Evolutionary conservation across 2,113 vertebrate species (phyloP), one percentile per base, ranked within the genome.

Genomic region (Epinephelus fuscoguttatus): DNA sequence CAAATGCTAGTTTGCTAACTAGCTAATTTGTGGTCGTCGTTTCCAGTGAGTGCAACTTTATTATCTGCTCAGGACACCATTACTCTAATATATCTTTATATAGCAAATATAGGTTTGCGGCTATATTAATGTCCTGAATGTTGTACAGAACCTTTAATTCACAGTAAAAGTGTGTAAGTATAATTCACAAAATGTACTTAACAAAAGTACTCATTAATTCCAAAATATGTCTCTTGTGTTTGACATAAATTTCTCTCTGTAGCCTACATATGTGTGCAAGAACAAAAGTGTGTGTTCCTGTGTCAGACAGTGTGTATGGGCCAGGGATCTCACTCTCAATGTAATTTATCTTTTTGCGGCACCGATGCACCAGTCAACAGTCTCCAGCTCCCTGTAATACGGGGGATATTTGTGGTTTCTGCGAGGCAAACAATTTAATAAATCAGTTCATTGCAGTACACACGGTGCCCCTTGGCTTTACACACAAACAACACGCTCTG

Each of bases 361-460:
- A 71, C 55, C 21, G 56, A 78, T 82, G 75, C 70, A 82, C 67
- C 81, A 86, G 45, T 89, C 86, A 79, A 85, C 89, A 86, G 76
- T 91, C 82, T 86, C 80, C 76, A 50, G 80, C 80, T 78, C 68
- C 61, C 78, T 66, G 82, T 91, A 86, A 91, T 86, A 85, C 61
- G 61, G 73, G 74, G 56, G 85, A 90, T 91, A 91, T 94, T 89
- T 89, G 89, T 79, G 74, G 81, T 84, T 86, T 78, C 85, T 85
- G 89, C 33, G 85, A 94, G 86, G 85, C 84, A 84, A 91, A 88
- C 82, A 88, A 81, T 94, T 93, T 92, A 82, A 94, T 93, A 94
- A 94, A 94, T 94, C 92, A 93, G 80, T 81, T 88, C 56, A 91
- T 84, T 85, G 81, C 83, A 68, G 85, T 56, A 49, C 81, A 87